Percentiles rank a stretch among this genome's conserved stretches.
Conservation (phyloP, 2,888 invertebrate genomes). For the Heteropelma amictum region DNA sequence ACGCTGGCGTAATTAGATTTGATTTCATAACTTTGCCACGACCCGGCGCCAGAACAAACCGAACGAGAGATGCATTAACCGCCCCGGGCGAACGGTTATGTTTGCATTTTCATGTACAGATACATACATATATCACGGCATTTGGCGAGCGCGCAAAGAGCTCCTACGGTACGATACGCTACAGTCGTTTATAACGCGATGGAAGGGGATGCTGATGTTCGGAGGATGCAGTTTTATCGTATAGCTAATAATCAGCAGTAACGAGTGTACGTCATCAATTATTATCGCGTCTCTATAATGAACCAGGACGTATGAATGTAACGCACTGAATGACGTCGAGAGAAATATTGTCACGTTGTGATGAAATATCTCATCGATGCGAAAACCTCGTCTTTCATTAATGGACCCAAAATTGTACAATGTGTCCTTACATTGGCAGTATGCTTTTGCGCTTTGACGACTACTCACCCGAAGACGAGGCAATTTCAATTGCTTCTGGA, state of each 20-base stretch:
- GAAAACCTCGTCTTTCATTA: neutral
- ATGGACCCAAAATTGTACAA: no score
- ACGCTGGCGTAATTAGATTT: slow-evolving; percentile 73
- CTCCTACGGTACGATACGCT: slow-evolving; percentile 45
- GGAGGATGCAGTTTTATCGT: slow-evolving; percentile 47
- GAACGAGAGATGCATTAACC: slow-evolving; percentile 68
- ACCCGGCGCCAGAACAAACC: slow-evolving; percentile 63
- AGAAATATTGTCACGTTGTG: slow-evolving; percentile 17
- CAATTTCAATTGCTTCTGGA: no score
- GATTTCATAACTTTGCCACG: slow-evolving; percentile 71
- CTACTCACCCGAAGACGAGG: slow-evolving; percentile 28
- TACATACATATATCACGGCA: slow-evolving; percentile 52
- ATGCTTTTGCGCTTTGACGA: neutral
- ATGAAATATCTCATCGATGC: slow-evolving; percentile 17
- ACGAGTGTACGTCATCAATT: slow-evolving; percentile 68
- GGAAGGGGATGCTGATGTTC: slow-evolving; percentile 31
- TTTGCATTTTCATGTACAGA: slow-evolving; percentile 73
- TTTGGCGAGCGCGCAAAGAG: slow-evolving; percentile 52
- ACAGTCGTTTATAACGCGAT: neutral
- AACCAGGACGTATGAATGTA: slow-evolving; percentile 53
- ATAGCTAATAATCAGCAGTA: slow-evolving; percentile 67
- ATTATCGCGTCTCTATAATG: slow-evolving; percentile 65
- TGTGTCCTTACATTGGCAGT: neutral
- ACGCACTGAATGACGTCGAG: neutral
- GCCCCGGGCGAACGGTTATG: slow-evolving; percentile 65